Evolutionary conservation across 1,140 invertebrate species (phyloP).

Genomic region (Dysdera silvatica): DNA sequence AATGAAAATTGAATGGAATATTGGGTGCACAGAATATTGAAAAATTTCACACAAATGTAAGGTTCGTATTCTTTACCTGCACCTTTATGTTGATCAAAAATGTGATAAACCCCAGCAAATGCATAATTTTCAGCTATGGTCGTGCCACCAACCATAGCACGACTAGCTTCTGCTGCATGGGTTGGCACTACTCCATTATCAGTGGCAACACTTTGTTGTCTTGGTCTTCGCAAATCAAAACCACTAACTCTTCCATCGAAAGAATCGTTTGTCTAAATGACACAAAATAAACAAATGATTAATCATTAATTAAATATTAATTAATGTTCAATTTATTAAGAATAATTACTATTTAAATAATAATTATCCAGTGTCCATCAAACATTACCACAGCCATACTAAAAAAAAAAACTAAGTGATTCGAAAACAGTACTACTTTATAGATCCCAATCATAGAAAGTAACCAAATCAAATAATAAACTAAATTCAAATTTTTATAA

Average conservation of each 20-base stretch:
- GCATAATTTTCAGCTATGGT: slow-evolving; percentile 41
- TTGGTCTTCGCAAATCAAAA: slow-evolving; percentile 3
- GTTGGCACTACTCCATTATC: slow-evolving; percentile 43
- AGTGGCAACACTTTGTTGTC: slow-evolving; percentile 15
- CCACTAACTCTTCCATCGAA: slow-evolving; percentile 25
- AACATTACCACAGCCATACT: too few species aligned
- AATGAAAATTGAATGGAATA: too few species aligned
- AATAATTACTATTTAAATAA: too few species aligned
- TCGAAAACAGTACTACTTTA: too few species aligned
- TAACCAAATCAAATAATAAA: too few species aligned
- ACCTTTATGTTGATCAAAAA: slow-evolving; percentile 57
- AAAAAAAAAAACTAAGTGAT: too few species aligned
- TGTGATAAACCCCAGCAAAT: slow-evolving; percentile 50
- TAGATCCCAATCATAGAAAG: too few species aligned
- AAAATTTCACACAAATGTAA: too few species aligned
- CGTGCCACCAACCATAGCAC: slow-evolving; percentile 25
- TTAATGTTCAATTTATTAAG: not conserved
- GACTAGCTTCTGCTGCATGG: slow-evolving; percentile 42
- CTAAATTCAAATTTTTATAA: too few species aligned
- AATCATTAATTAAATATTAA: not conserved
- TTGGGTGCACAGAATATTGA: too few species aligned
- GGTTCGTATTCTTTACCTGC: slow-evolving; percentile 48
- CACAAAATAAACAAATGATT: not conserved
- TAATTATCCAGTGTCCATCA: too few species aligned
- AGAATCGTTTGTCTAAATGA: slow-evolving; percentile 40